Conservation (phyloP, 2,888 invertebrate species). For the Acanthococcus lagerstroemiae region DNA sequence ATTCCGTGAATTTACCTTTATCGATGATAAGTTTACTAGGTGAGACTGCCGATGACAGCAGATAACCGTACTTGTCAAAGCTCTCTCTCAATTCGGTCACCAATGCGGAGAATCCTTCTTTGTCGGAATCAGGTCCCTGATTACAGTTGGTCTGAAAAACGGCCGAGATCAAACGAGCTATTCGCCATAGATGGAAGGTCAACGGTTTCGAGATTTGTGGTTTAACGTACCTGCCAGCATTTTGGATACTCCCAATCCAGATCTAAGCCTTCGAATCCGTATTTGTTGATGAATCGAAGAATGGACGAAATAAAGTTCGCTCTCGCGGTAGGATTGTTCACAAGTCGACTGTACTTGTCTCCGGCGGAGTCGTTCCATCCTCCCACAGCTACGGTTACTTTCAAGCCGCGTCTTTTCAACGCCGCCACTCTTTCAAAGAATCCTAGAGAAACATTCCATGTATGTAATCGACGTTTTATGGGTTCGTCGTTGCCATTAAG, state of each 20-base stretch:
- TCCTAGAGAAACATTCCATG: conserved; percentile 50
- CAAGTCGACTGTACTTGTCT: conserved; percentile 77
- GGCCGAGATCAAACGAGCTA: not conserved
- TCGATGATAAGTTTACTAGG: conserved; percentile 82
- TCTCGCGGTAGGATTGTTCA: conserved; percentile 63
- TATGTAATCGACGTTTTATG: too few relatives aligned
- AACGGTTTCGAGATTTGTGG: not conserved
- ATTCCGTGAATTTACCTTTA: conserved; percentile 47
- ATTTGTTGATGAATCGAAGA: conserved; percentile 63
- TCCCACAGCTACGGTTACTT: conserved; percentile 80
- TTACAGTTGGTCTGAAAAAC: conserved; percentile 62
- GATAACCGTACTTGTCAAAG: conserved; percentile 55
- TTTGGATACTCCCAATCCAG: conserved; percentile 92
- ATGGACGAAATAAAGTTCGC: conserved; percentile 63
- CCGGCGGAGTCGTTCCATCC: conserved; percentile 92
- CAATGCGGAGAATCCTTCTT: conserved; percentile 63
- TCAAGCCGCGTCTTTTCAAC: conserved; percentile 66
- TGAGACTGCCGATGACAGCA: conserved; percentile 75
- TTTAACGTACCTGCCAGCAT: conserved; percentile 65
- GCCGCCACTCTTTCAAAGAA: conserved; percentile 76
- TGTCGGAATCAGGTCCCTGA: conserved; percentile 74
- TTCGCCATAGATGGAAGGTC: not conserved
- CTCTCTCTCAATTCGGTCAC: conserved; percentile 60
- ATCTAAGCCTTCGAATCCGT: conserved; percentile 86
- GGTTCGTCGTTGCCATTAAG: too few relatives aligned